Base-by-base conservation (phyloP, 1,140 invertebrate genomes). In the Drosophila bocqueti region DNA sequence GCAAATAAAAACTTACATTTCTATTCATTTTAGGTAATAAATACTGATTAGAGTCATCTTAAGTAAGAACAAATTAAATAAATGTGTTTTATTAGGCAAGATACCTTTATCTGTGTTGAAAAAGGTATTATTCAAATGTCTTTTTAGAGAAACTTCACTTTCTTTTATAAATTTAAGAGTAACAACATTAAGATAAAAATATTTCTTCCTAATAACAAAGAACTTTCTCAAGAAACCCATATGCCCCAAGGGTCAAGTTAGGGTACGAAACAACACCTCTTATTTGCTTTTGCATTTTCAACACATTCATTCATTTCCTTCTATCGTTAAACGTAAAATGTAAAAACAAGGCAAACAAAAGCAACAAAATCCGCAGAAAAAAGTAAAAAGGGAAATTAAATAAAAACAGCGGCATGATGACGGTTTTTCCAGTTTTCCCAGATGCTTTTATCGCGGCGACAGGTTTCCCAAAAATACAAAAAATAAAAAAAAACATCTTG, bases 241-340 rank as follows among this genome's bases (percentile, higher is more conserved):
- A 72, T 29, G 13, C 43, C 45, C 10, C 18, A 4, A n/a, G 11
- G 18, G 36, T 42, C n/a, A 24, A 15, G 52, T 58, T 49, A 85
- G 82, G 55, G 68, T 59, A 85, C 42, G 49, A n/a, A 68, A 38
- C 34, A 54, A 62, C 72, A 42, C 31, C 45, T 58, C 61, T 18
- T 29, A 15, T 49, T 59, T 66, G 57, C 63, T 55, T 84, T 85
- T 76, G 24, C 21, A 31, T 60, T 63, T 76, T 83, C 49, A 65
- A 69, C 63, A 59, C 76, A 79, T 61, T 77, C 81, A 91, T 90
- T 82, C 85, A 91, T 90, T 90, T 90, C 86, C 85, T 90, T 90
- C 85, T 90, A 77, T 79, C 86, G 68, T 79, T 66, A 73, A 81
- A 76, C 63, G 74, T 60, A 54, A 81, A 85, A 78, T 59, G 29